Base-by-base conservation (phyloP, 1,140 invertebrate genomes). In the Saccostrea cuccullata region DNA sequence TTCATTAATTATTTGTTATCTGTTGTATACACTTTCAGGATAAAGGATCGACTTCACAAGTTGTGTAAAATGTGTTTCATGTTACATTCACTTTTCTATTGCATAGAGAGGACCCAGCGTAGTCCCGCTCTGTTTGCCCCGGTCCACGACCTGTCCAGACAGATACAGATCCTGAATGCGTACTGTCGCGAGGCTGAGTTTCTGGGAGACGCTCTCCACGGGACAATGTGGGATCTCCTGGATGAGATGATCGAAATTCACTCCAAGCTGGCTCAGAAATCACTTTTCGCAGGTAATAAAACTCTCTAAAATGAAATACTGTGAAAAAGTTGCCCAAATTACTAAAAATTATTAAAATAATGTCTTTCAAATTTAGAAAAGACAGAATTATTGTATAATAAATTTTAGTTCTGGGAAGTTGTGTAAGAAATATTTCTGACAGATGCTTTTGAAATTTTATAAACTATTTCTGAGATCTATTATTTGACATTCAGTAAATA, bases 111-210 rank as follows among this genome's bases (percentile, higher is more conserved):
- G 70, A 90, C 91, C 23, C 88, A 92, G 30, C 86, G 89, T 9
- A 60, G 91, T 73, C 92, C 92, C 12, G 87, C 92, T n/a, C 91
- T 94, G 87, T 94, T 94, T 91, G 92, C 94, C 13, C 94, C 93
- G 13, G 93, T 93, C 4, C 93, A 94, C 86, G 92, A 93, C 60
- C 83, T 94, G 6, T 89, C 93, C 1, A 90, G 92, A 26, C 93
- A 94, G 88, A 94, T 94, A 77, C 91, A 94, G 73, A 90, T 94
- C 9, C 91, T 94, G 55, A 94, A 94, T 87, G 93, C 93, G n/a
- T 94, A 93, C 88, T 92, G 92, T 77, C 89, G 94, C 15, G 94
- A 94, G 86, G 92, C 94, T 0, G 94, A 94, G 89, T 91, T 91
- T 40, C 23, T 93, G 13, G 73, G 88, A 1, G 94, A 94, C 87